Base-by-base conservation (phyloP, 2,797 vertebrate species). In the Danio tinwini region DNA sequence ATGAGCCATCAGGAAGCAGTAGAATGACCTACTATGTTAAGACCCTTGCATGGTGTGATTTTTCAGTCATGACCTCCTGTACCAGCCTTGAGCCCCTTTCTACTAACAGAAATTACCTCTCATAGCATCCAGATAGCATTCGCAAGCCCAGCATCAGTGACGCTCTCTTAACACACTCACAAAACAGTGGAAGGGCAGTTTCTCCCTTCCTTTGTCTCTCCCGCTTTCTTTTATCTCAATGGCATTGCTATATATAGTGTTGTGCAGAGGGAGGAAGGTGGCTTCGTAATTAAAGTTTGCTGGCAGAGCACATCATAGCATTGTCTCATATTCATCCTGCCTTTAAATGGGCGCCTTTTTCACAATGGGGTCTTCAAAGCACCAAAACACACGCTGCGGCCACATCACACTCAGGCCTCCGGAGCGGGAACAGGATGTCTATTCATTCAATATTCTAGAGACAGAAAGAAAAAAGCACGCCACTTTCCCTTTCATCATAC, bases 231-330 rank as follows among this genome's bases (percentile, higher is more conserved):
- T 68, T 40, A 86, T 85, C 83, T 86, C 80, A 80, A 65, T 84
- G 81, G 73, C 61, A 53, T 58, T 69, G 74, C 88, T 90, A 85
- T 85, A 87, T 88, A 86, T 91, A 90, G 87, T 49, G 6, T 11
- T 9, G 77, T 78, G 61, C 84, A 81, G 83, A 88, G 84, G 72
- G 63, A 86, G 82, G 83, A 88, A 85, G 82, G 85, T 80, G 80
- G 74, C 88, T 90, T 87, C 81, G 89, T 89, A 89, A 90, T 91
- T 90, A 80, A 91, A 88, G 83, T 67, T 89, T 88, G 86, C 87
- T 85, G 86, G 85, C 77, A 68, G 73, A 82, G 59, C 50, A 84
- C 74, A 85, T 85, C 78, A 84, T 84, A 84, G 82, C 80, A 44
- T 37, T 71, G 82, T 78, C 59, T 81, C 59, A 73, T 72, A 81